Conservation (phyloP, 2,888 invertebrate species). For the Caenorhabditis sp. region DNA sequence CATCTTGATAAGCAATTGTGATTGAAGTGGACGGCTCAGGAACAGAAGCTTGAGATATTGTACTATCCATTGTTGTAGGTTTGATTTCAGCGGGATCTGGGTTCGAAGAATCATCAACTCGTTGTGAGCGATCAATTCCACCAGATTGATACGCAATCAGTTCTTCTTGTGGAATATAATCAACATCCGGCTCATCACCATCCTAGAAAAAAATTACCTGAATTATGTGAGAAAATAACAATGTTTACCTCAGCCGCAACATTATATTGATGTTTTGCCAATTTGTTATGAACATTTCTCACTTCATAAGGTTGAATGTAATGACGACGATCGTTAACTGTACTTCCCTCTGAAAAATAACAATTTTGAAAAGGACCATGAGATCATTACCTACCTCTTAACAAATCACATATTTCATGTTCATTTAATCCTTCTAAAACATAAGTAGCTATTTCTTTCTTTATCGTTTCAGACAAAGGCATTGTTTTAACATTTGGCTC, state of each 20-base stretch:
- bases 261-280: slow-evolving; percentile 6
- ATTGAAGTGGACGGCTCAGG: neutral
- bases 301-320: slow-evolving; percentile 55
- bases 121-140: too few relatives aligned
- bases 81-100: too few relatives aligned
- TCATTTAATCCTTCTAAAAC: slow-evolving; percentile 46
- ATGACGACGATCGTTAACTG: slow-evolving; percentile 33
- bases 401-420: slow-evolving; percentile 31
- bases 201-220: neutral
- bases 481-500: slow-evolving; percentile 33
- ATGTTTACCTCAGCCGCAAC: neutral
- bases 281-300: slow-evolving; percentile 36
- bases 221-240: neutral
- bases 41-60: too few relatives aligned
- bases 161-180: neutral
- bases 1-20: neutral
- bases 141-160: neutral
- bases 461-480: slow-evolving; percentile 39
- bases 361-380: neutral
- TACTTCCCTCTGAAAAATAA: slow-evolving; percentile 21
- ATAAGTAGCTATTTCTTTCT: slow-evolving; percentile 34
- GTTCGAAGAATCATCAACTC: too few relatives aligned
- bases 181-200: neutral
- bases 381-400: slow-evolving; percentile 19
- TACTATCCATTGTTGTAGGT: too few relatives aligned